Conservation (phyloP, 2,797 vertebrate genomes). For the Cacajao melanocephalus region DNA sequence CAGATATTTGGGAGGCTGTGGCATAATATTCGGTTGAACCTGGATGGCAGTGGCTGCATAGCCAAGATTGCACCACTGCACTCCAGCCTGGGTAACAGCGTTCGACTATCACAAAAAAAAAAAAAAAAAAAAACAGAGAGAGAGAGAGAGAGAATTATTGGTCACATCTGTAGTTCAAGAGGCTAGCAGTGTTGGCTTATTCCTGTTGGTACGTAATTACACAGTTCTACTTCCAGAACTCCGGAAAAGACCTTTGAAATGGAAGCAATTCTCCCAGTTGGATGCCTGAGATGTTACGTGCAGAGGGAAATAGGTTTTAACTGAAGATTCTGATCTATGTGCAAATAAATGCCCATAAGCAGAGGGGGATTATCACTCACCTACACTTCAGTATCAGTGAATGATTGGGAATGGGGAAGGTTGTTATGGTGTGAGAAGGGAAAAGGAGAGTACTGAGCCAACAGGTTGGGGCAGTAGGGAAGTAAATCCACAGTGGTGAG, state of each 20-base stretch:
- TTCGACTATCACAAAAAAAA: no score
- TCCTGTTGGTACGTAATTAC: background rate
- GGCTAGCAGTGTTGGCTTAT: background rate
- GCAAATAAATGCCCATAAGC: background rate
- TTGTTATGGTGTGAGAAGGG: background rate
- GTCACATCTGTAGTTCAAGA: background rate
- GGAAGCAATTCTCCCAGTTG: background rate
- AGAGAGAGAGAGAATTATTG: background rate
- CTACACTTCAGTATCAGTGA: background rate
- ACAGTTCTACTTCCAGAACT: background rate
- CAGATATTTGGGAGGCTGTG: no score
- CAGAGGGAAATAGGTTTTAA: background rate
- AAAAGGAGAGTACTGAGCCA: background rate
- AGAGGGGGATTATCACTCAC: background rate
- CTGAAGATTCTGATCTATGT: background rate
- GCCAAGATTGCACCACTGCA: no score
- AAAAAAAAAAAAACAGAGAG: no score
- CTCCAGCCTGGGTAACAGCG: no score
- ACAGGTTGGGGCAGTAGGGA: background rate
- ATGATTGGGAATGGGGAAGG: background rate
- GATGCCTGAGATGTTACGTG: background rate
- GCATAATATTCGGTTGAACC: no score
- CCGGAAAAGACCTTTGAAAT: constrained; percentile 38
- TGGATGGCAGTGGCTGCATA: no score
- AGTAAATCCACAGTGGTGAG: background rate